phyloP scores from a whole-genome alignment of 1,140 invertebrate species.

The Drosophila yakuba region DNA sequence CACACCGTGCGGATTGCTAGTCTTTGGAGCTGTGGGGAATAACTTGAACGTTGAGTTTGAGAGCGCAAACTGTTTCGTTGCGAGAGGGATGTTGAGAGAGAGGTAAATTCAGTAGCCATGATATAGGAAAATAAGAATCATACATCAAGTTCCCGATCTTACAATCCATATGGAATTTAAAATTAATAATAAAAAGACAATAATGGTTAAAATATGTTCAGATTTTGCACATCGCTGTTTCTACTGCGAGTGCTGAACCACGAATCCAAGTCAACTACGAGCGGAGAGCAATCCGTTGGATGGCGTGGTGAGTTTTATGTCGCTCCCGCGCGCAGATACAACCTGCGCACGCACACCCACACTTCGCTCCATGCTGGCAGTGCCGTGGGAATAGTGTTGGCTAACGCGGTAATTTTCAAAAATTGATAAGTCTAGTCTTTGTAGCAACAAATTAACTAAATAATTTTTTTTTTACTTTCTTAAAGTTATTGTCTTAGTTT shows the following conservation, averaged over 20 bases:
- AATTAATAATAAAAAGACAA: background rate
- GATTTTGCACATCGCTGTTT: conserved; percentile 9
- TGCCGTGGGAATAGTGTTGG: conserved; percentile 15
- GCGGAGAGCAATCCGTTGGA: conserved; percentile 29
- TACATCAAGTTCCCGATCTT: too few relatives aligned
- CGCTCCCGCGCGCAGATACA: conserved; percentile 47
- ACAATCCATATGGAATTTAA: background rate
- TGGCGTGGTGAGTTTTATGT: conserved; percentile 52
- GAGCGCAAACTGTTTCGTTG: background rate
- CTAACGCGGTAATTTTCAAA: conserved; percentile 11
- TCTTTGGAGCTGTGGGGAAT: conserved; percentile 15
- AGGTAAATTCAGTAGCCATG: background rate
- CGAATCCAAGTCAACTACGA: conserved; percentile 1
- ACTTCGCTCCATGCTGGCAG: conserved; percentile 15
- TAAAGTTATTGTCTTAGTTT: too few relatives aligned
- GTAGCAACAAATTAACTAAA: too few relatives aligned
- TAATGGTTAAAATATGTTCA: background rate
- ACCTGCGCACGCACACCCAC: conserved; percentile 35
- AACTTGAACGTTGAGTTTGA: background rate
- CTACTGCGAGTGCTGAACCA: conserved; percentile 13
- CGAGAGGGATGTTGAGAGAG: background rate
- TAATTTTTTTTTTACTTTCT: too few relatives aligned
- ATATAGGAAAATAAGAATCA: background rate
- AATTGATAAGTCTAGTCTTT: background rate
- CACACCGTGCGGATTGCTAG: background rate